These are phyloP conservation scores for Alaudala cheleensis DNA, from an alignment of 2,113 vertebrate genomes.

Conservation along the genomic window DNA sequence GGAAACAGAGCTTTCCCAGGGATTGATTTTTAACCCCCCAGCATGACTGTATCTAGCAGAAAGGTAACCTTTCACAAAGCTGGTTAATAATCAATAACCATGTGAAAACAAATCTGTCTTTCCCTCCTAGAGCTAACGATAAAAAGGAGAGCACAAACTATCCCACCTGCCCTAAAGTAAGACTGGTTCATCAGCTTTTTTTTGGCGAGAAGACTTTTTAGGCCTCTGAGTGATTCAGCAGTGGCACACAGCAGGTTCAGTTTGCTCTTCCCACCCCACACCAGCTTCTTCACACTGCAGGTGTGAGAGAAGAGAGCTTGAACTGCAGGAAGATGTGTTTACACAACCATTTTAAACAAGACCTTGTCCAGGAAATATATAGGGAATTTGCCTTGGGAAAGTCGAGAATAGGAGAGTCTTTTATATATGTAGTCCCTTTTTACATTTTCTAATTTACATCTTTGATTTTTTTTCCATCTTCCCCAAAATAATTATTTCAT, in stretches of 20 bases:
- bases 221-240: not conserved
- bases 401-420: not conserved
- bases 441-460: not conserved
- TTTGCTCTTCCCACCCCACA: not conserved
- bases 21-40: slow-evolving; percentile 71
- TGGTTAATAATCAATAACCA: slow-evolving; percentile 82
- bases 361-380: not conserved
- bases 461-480: not conserved
- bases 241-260: not conserved
- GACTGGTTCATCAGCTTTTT: not conserved
- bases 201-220: not conserved
- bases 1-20: slow-evolving; percentile 59
- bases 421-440: rapidly evolving
- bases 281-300: not conserved
- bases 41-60: slow-evolving; percentile 46
- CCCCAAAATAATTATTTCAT: not conserved
- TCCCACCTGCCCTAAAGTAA: slow-evolving; percentile 34
- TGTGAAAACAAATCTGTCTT: slow-evolving; percentile 74
- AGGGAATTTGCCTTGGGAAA: not conserved
- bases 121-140: slow-evolving; percentile 35
- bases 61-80: slow-evolving; percentile 70
- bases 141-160: slow-evolving; percentile 50
- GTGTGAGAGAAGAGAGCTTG: not conserved
- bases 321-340: not conserved
- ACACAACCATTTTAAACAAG: not conserved